Evolutionary conservation across 2,888 invertebrate species (phyloP).

Genomic region (Physocephala rufipes): DNA sequence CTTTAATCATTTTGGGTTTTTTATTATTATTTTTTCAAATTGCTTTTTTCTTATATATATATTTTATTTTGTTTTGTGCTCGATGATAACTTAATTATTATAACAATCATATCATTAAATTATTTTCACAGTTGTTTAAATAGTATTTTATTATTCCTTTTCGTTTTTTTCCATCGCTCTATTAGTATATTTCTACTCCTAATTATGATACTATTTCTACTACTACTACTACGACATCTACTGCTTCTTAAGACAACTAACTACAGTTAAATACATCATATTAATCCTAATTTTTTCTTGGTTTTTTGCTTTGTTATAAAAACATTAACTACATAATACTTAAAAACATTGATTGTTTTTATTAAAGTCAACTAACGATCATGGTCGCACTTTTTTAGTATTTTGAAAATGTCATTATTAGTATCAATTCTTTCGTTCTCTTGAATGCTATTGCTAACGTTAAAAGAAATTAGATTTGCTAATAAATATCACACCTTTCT

Average conservation of each 20-base stretch:
- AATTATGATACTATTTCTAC: not conserved
- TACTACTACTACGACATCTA: conserved; percentile 10
- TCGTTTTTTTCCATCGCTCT: conserved; percentile 12
- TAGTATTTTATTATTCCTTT: conserved; percentile 2
- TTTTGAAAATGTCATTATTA: not conserved
- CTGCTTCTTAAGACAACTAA: conserved; percentile 33
- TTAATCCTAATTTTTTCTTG: conserved; percentile 22
- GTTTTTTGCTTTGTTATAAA: conserved; percentile 23
- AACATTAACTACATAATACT: conserved; percentile 16
- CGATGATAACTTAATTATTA: conserved; percentile 8
- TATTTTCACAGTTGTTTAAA: conserved; percentile 28
- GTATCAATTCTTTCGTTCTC: not conserved
- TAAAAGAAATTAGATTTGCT: not conserved
- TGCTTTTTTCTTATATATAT: not conserved
- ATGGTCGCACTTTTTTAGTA: conserved; percentile 32
- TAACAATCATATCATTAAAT: conserved; percentile 23
- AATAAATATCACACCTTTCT: no score
- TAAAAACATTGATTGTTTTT: not conserved
- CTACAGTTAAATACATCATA: conserved; percentile 12
- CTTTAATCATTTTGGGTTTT: not conserved
- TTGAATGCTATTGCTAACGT: not conserved
- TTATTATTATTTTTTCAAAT: not conserved
- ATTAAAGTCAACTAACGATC: conserved; percentile 37
- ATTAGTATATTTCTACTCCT: conserved; percentile 29
- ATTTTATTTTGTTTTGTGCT: not conserved